Conservation (phyloP, 2,797 vertebrate species). For the Sorex maritimensis region DNA sequence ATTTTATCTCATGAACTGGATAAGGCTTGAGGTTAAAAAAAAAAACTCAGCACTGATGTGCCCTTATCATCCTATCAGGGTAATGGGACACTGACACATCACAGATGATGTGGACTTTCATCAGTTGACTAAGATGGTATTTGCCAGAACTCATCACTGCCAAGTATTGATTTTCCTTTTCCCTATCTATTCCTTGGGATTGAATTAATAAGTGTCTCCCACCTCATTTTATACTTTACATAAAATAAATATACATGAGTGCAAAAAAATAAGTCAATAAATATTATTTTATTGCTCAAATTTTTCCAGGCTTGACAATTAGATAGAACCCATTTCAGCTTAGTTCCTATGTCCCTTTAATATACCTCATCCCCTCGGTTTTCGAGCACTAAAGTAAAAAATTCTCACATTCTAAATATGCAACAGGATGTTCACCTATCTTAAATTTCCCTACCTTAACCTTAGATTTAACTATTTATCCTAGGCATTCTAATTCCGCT, state of each 20-base stretch:
- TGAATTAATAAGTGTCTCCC: slow-evolving; percentile 13
- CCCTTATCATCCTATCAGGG: not conserved
- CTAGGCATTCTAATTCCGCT: slow-evolving; percentile 14
- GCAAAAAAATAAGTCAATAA: no score
- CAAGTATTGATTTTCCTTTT: slow-evolving; percentile 42
- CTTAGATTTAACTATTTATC: slow-evolving; percentile 32
- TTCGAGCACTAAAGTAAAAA: not conserved
- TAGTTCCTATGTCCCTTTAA: not conserved
- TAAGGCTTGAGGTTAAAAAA: not conserved
- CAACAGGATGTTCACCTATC: not conserved
- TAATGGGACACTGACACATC: not conserved
- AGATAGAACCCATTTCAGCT: slow-evolving; percentile 8
- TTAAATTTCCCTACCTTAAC: slow-evolving; percentile 21
- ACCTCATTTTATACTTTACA: slow-evolving; percentile 51
- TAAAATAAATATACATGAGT: slow-evolving; percentile 20
- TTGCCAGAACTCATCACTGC: not conserved
- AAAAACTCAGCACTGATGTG: not conserved
- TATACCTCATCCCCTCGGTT: not conserved
- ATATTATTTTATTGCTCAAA: slow-evolving; percentile 43
- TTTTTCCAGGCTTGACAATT: slow-evolving; percentile 16
- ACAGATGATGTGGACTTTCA: not conserved
- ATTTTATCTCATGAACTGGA: slow-evolving; percentile 31
- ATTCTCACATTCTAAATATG: not conserved
- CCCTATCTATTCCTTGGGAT: slow-evolving; percentile 32
- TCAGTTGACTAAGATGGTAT: not conserved